Percentiles rank a stretch among this genome's conserved stretches.
These are phyloP conservation scores for Jacana jacana DNA, from an alignment of 2,113 vertebrate genomes.

Conservation along the genomic window DNA sequence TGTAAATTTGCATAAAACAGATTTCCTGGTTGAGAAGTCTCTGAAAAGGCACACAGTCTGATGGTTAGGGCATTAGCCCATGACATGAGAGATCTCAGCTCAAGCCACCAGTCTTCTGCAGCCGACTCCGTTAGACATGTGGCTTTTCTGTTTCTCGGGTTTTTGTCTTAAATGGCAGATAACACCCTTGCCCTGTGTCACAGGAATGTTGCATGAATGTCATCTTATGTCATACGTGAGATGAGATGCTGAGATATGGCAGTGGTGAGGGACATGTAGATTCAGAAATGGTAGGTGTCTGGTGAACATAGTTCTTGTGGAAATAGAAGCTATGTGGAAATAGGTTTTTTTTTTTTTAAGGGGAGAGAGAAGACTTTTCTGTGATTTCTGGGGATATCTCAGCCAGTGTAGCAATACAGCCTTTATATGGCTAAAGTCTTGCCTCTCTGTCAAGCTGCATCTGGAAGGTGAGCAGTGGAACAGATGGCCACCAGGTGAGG, in stretches of 20 bases:
- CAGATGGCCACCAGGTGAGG: neutral
- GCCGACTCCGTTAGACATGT: neutral
- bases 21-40: neutral
- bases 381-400: neutral
- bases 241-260: neutral
- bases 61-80: neutral
- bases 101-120: neutral
- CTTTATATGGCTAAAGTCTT: neutral
- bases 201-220: neutral
- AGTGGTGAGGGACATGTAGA: neutral
- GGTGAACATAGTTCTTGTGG: neutral
- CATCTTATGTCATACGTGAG: neutral
- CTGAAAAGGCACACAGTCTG: neutral
- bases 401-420: neutral
- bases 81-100: neutral
- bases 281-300: neutral
- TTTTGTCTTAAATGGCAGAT: neutral
- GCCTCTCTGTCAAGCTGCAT: neutral
- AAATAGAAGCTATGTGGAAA: neutral
- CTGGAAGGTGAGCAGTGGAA: neutral
- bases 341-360: too few relatives aligned
- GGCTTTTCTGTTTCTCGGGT: neutral
- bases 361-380: neutral
- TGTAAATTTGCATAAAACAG: constrained; percentile 2
- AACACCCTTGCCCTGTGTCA: neutral